Percentiles rank a stretch among this genome's conserved stretches.
phyloP scores from a whole-genome alignment of 2,113 vertebrate species.

The Platanista minor region DNA sequence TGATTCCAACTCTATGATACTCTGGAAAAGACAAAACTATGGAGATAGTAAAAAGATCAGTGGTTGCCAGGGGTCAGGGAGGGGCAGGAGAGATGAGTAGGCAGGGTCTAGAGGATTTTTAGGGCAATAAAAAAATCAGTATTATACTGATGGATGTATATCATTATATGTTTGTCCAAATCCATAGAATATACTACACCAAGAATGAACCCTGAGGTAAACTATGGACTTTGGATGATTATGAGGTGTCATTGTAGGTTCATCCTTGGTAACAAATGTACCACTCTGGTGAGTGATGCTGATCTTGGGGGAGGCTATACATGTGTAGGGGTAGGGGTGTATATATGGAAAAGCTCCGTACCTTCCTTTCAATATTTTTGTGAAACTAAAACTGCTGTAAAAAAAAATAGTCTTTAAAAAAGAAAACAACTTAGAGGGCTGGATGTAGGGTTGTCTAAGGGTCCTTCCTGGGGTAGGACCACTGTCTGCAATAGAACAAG shows the following conservation, averaged over 20 bases:
- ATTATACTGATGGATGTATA: not conserved
- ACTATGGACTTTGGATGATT: not conserved
- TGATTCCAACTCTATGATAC: not conserved
- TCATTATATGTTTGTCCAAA: not conserved
- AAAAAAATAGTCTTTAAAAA: not conserved
- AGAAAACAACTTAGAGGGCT: not conserved
- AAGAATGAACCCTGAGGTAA: not conserved
- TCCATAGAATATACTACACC: not conserved
- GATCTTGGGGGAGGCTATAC: not conserved
- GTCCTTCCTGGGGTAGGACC: not conserved
- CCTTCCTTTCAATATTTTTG: not conserved
- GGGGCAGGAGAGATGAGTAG: fast-evolving
- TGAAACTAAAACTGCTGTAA: not conserved
- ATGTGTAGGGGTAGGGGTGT: not conserved
- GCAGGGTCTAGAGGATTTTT: not conserved
- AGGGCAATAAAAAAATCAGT: not conserved
- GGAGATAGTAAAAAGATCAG: not conserved
- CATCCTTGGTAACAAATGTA: not conserved
- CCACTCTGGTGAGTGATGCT: not conserved
- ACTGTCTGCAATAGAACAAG: not conserved
- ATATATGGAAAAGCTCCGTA: not conserved
- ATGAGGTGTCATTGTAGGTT: not conserved
- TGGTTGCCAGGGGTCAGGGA: not conserved
- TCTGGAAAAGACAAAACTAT: not conserved
- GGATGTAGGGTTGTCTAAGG: not conserved